phyloP scores from a whole-genome alignment of 2,888 invertebrate genomes.

The Torymus auratus region DNA sequence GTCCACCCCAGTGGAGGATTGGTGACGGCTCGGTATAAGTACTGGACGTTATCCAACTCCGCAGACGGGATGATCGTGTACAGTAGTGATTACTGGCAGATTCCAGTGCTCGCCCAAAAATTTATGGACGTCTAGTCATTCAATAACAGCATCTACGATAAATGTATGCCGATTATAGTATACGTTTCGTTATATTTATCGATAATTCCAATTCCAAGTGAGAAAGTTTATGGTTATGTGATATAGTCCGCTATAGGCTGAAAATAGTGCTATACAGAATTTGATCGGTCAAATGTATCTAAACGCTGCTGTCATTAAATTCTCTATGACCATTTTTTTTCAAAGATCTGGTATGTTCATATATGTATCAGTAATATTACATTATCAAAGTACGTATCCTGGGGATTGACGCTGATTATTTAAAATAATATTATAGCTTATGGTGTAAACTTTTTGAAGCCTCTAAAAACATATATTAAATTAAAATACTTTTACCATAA shows the following conservation, averaged over 20 bases:
- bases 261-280: conserved; percentile 15
- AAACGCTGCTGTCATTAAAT: conserved; percentile 24
- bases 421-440: not conserved
- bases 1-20: too few species aligned
- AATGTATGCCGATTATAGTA: not conserved
- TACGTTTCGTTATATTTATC: conserved; percentile 1
- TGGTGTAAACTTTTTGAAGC: too few species aligned
- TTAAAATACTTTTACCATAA: conserved; percentile 9
- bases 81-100: conserved; percentile 18
- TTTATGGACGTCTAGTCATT: conserved; percentile 20
- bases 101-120: conserved; percentile 8
- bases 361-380: not conserved
- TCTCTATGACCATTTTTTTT: not conserved
- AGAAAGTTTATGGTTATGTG: too few species aligned
- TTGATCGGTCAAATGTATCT: conserved; percentile 19
- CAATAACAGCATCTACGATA: not conserved
- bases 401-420: too few species aligned
- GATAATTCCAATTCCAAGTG: conserved; percentile 13
- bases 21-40: too few species aligned
- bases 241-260: too few species aligned
- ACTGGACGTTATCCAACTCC: too few species aligned
- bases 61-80: not conserved
- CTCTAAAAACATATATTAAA: too few species aligned
- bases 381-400: too few species aligned
- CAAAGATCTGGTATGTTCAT: not conserved